Percentiles rank a stretch among this genome's conserved stretches.
These are phyloP conservation scores for Xylophagus ater DNA, from an alignment of 2,888 invertebrate species.

Conservation along the genomic window DNA sequence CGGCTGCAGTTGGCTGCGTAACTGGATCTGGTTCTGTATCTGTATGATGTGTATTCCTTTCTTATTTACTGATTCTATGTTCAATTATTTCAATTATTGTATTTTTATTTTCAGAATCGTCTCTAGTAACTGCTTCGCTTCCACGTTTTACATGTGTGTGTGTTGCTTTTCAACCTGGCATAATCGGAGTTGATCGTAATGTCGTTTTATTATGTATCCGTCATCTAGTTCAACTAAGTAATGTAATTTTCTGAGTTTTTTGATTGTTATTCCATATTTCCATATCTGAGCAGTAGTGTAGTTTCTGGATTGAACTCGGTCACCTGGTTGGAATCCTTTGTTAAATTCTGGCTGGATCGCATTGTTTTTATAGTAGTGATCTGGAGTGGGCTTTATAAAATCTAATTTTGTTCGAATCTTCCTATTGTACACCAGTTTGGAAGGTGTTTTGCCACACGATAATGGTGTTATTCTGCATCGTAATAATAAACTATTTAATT, in stretches of 20 bases:
- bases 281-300: slow-evolving; percentile 11
- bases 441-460: slow-evolving; percentile 12
- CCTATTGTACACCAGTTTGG: slow-evolving; percentile 13
- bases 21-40: no score
- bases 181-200: slow-evolving; percentile 11
- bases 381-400: slow-evolving; percentile 7
- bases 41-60: no score
- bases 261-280: slow-evolving; percentile 9
- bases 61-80: no score
- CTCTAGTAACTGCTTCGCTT: no score
- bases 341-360: slow-evolving; percentile 12
- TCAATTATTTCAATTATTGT: no score
- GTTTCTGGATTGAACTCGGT: slow-evolving; percentile 11
- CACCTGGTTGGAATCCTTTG: no score
- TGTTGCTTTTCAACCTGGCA: no score
- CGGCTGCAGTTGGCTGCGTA: no score
- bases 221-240: slow-evolving; percentile 11
- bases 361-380: background rate
- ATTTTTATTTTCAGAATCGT: no score
- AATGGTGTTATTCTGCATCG: slow-evolving; percentile 14
- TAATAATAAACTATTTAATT: slow-evolving; percentile 14
- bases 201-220: slow-evolving; percentile 9
- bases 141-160: no score
- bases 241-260: slow-evolving; percentile 12
- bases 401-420: slow-evolving; percentile 13